Percentiles rank a stretch among this genome's conserved stretches.
phyloP scores from a whole-genome alignment of 1,140 invertebrate species.

The Drosophila sp. region DNA sequence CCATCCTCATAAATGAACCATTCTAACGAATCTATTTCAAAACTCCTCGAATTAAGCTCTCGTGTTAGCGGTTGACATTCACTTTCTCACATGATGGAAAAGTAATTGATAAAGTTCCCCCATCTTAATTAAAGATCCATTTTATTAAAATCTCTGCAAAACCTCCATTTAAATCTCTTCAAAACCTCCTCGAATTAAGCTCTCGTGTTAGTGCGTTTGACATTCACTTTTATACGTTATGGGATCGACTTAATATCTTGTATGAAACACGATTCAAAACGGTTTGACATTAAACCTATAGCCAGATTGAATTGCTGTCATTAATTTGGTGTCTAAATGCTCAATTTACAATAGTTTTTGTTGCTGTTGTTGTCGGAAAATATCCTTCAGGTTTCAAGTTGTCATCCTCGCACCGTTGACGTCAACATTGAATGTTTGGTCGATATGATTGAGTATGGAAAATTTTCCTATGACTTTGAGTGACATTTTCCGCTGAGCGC shows the following conservation, averaged over 20 bases:
- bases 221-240: conserved; percentile 62
- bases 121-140: too few species aligned
- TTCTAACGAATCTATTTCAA: too few species aligned
- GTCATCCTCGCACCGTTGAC: conserved; percentile 30
- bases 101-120: too few species aligned
- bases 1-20: too few species aligned
- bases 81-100: too few species aligned
- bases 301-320: conserved; percentile 25
- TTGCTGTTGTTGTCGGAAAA: conserved; percentile 24
- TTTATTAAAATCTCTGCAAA: too few species aligned
- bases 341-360: conserved; percentile 44
- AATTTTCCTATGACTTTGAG: conserved; percentile 70
- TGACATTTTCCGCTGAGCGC: conserved; percentile 72
- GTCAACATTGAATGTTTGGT: conserved; percentile 63
- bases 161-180: too few species aligned
- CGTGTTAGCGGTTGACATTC: too few species aligned
- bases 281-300: conserved; percentile 45
- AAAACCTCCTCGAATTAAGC: too few species aligned
- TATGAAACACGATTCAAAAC: conserved; percentile 29
- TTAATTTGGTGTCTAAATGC: conserved; percentile 57
- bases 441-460: conserved; percentile 52
- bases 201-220: background rate
- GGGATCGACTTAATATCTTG: conserved; percentile 1
- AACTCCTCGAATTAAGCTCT: too few species aligned
- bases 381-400: conserved; percentile 36